Base-by-base conservation (phyloP, 1,140 invertebrate species). In the Drosophila insularis region DNA sequence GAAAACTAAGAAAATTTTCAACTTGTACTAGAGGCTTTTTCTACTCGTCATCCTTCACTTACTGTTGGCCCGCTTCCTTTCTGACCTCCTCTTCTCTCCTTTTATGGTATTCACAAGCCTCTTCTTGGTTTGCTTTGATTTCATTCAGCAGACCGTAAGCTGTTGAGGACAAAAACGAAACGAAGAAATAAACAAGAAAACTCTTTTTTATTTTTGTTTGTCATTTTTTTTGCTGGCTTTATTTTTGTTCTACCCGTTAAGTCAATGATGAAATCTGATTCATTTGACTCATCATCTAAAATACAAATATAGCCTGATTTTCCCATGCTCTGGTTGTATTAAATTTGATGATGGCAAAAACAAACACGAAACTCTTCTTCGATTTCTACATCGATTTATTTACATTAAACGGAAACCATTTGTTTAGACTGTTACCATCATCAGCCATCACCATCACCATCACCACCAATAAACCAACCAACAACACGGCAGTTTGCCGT, bases 381-480 rank as follows among this genome's bases (percentile, higher is more conserved):
- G 31, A 27, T 50, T 43, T 35, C 53, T 58, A 58, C 61, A 68
- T 68, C 56, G 63, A 78, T 81, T 67, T 81, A 74, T 81, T 81
- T 72, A 67, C 69, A 78, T 74, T 69, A 53, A 78, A 43, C 79
- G 74, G 69, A 58, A 81, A 81, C 53, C 73, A 81, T 77, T 81
- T 81, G 78, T 69, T 81, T 68, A 61, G 55, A 55, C 68, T 63
- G 32, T 61, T 61, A 37, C 59, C 35, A 37, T 11, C 35, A 37
- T 37, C 35, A 37, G 10, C 35, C 35, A 13, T 19, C 35, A 37
- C 11, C 10, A 3, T 1, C 35, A 37, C 35, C 35, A 23, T 0
- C 23, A 23, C 23, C 23, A 23, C 23, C 23, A 27, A 27, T 27
- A 35, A 35, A 35, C 7, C 32, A 35, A 11, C 32, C 32, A 10